A percentile compares a stretch with the other conserved stretches of the same genome.
These are phyloP conservation scores for Dusona sp. DNA, from an alignment of 2,888 invertebrate genomes.

Conservation along the genomic window DNA sequence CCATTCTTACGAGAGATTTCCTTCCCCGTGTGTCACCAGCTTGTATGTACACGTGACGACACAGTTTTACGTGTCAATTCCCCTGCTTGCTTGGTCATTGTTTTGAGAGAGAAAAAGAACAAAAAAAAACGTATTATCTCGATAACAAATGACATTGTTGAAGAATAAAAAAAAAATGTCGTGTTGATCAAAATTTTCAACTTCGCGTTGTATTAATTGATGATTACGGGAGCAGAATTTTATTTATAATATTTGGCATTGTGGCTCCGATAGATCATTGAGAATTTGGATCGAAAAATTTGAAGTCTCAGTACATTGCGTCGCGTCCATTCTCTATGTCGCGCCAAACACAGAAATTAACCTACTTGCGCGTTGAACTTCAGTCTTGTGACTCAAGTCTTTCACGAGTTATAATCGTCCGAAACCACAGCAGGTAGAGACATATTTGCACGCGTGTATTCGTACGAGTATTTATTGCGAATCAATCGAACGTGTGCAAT, in stretches of 20 bases:
- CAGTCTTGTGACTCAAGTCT: not conserved
- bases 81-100: not conserved
- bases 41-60: slow-evolving; percentile 24
- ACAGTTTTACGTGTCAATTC: slow-evolving; percentile 44
- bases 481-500: not conserved
- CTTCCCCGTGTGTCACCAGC: not conserved
- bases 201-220: not conserved
- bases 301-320: not conserved
- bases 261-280: no score
- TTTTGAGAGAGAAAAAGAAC: not conserved
- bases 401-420: not conserved
- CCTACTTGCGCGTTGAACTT: not conserved
- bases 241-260: not conserved
- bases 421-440: not conserved
- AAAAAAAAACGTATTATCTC: not conserved
- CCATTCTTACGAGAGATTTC: slow-evolving; percentile 20
- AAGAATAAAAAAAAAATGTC: not conserved
- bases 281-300: not conserved
- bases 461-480: not conserved
- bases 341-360: not conserved
- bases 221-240: not conserved
- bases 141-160: not conserved
- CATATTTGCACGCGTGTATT: not conserved
- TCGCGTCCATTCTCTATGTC: not conserved
- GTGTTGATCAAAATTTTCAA: not conserved